Base-by-base conservation (phyloP, 2,797 vertebrate species). In the Adelosebastes latens region DNA sequence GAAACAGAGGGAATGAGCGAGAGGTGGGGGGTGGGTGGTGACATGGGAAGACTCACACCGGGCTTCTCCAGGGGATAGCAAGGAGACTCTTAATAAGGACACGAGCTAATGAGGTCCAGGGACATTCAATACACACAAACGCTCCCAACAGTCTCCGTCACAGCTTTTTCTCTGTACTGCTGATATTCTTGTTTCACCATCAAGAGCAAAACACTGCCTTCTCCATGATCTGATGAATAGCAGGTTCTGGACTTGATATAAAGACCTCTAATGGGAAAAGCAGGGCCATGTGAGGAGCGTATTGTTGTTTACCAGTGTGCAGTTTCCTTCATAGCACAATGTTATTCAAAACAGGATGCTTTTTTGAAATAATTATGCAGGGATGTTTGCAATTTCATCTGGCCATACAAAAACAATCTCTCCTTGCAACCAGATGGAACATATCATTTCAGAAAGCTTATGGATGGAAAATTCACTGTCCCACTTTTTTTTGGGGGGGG, bases 261-360 rank as follows among this genome's bases (percentile, higher is more conserved):
- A 85, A 89, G 53, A 46, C 59, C 22, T 58, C 46, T 86, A 84
- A 90, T 69, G 56, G 80, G 82, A 82, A 87, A 92, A 87, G 73
- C 87, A 60, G 74, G 67, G 73, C 80, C 84, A 71, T 87, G 77
- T 87, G 89, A 86, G 65, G 42, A 76, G 56, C 4, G 74, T 87
- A 90, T 90, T 90, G 87, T 89, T 92, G 90, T 93, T 92, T 91
- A 92, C 88, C 79, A 87, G 76, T 8, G 27, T 9, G 49, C 70
- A 60, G 82, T 88, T 91, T 89, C 87, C 88, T 90, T 84, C 89
- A 78, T 75, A 87, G 82, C 75, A 60, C 73, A 81, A 20, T 65
- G 79, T 90, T 87, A 92, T 88, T 93, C 91, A 93, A 92, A 95
- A 93, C 95, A 95, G 94, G 93, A 95, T 93, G 90, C 88, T 93